Base-by-base conservation (phyloP, 2,888 invertebrate genomes). In the Volucella bombylans region DNA sequence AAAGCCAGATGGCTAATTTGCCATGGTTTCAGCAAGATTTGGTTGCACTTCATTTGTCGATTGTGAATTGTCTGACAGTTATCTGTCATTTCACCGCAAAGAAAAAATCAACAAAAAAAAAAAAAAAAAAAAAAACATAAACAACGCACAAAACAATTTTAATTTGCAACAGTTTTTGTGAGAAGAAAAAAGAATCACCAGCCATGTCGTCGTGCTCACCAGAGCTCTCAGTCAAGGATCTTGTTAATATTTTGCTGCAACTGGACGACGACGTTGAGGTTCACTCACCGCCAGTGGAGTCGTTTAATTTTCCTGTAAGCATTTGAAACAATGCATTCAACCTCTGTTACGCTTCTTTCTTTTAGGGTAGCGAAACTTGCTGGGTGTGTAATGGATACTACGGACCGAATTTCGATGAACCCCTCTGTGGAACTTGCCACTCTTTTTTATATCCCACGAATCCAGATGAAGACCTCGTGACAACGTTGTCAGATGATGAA, bases 321-420 rank as follows among this genome's bases (percentile, higher is more conserved):
- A 11, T 6, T 6, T 14, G 2, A 9, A 1, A 14, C 4, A 62
- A 8, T 14, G 1, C 1, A n/a, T n/a, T 10, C 14, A 14, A 12
- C 9, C 11, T 6, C 57, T 3, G 41, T 2, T 4, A 15, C 14
- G 11, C 4, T 18, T 2, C 23, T 8, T 15, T 50, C 15, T 73
- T 86, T 62, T 65, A 92, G 92, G 89, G 90, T 69, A 90, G 90
- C 71, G 86, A 89, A 18, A 90, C 91, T 3, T 98, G 98, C 90
- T 95, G 95, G 89, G 94, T 96, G 74, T 98, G 98, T 90, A 96
- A 96, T 92, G 98, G 98, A 12, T 98, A 96, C 90, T 98, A 98
- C 90, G 97, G 97, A 0, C 96, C 97, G 0, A 96, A 95, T 91
- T 98, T 96, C 90, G 97, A 95, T 39, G 97, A 98, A 90, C 97